Conservation (phyloP, 2,888 invertebrate species). For the Harmothoe impar region DNA sequence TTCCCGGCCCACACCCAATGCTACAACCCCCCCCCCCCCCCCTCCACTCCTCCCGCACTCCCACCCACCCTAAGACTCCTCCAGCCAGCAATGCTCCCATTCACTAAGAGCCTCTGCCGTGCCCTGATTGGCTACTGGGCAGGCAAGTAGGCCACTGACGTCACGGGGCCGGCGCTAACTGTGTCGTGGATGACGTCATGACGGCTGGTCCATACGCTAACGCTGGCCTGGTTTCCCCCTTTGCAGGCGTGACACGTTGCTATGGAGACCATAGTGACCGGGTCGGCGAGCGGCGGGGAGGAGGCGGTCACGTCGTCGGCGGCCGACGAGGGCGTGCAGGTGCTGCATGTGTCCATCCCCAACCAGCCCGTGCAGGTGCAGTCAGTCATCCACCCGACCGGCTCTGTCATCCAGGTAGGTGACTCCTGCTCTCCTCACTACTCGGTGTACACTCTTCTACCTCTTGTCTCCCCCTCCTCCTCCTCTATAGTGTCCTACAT, state of each 20-base stretch:
- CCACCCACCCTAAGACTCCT: too few species aligned
- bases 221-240: slow-evolving; percentile 56
- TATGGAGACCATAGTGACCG: slow-evolving; percentile 64
- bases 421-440: not conserved
- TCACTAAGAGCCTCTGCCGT: not conserved
- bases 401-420: slow-evolving; percentile 78
- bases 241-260: slow-evolving; percentile 63
- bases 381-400: slow-evolving; percentile 96
- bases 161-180: slow-evolving; percentile 12
- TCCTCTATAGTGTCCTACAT: not conserved
- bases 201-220: slow-evolving; percentile 37
- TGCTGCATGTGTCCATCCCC: slow-evolving; percentile 88
- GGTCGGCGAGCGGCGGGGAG: slow-evolving; percentile 44
- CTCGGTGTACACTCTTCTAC: not conserved
- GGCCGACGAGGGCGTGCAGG: slow-evolving; percentile 27
- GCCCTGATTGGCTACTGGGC: slow-evolving; percentile 17
- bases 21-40: slow-evolving; percentile 8
- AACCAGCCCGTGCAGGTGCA: slow-evolving; percentile 89
- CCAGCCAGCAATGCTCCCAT: not conserved
- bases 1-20: not conserved
- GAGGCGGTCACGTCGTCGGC: slow-evolving; percentile 36
- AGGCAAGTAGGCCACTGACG: slow-evolving; percentile 50
- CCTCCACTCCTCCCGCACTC: not conserved
- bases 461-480: not conserved
- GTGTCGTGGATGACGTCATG: slow-evolving; percentile 47